A percentile compares a stretch with the other conserved stretches of the same genome.
Conservation (phyloP, 1,140 invertebrate species). For the Drosophila leontia region DNA sequence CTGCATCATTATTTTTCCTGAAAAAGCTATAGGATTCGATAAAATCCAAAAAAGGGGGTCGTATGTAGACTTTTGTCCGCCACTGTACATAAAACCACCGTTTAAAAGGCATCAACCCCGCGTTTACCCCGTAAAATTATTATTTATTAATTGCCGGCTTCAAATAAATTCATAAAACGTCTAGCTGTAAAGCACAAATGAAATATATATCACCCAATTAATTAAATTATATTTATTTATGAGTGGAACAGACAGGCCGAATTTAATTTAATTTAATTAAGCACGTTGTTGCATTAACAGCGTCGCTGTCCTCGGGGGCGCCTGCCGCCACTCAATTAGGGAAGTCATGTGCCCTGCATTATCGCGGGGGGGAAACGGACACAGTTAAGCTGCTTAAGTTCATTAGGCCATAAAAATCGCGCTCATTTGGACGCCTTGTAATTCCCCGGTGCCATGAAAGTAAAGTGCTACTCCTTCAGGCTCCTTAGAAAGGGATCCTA, state of each 20-base stretch:
- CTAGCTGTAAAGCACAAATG: slow-evolving; percentile 5
- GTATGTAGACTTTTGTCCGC: too few species aligned
- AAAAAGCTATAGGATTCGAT: too few species aligned
- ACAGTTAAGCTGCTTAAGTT: slow-evolving; percentile 44
- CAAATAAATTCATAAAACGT: slow-evolving; percentile 32
- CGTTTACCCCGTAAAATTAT: not conserved
- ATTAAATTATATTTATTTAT: slow-evolving; percentile 54
- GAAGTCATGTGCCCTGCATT: slow-evolving; percentile 43
- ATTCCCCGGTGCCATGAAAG: slow-evolving; percentile 35
- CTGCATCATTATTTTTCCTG: too few species aligned
- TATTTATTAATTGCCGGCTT: slow-evolving; percentile 6
- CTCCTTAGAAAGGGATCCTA: not conserved
- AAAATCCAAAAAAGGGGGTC: too few species aligned
- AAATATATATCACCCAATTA: slow-evolving; percentile 36
- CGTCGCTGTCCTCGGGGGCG: not conserved
- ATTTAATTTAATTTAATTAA: slow-evolving; percentile 22
- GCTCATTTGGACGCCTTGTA: slow-evolving; percentile 50
- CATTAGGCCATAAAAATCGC: slow-evolving; percentile 59
- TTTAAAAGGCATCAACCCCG: not conserved
- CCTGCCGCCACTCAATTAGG: slow-evolving; percentile 51
- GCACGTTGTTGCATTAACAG: slow-evolving; percentile 4
- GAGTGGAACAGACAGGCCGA: slow-evolving; percentile 5
- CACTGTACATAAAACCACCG: not conserved
- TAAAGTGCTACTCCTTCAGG: slow-evolving; percentile 18
- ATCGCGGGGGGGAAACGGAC: not conserved